Conservation (phyloP, 2,797 vertebrate species). For the Neomorphus geoffroyi region DNA sequence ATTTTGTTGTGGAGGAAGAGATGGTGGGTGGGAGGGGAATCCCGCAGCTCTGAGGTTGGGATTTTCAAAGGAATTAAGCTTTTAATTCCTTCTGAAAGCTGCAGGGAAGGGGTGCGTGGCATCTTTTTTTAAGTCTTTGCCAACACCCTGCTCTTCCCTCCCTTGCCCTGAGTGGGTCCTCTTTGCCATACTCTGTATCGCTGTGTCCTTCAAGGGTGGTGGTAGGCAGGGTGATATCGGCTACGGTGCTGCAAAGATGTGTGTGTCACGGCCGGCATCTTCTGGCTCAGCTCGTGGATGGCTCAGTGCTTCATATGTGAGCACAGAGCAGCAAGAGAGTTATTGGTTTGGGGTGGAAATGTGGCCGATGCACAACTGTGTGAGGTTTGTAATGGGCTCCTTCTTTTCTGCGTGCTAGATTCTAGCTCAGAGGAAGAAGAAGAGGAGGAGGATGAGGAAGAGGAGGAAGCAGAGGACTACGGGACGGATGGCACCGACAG, state of each 20-base stretch:
- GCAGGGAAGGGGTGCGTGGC: not conserved
- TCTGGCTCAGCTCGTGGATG: not conserved
- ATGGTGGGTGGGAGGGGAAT: slow-evolving; percentile 52
- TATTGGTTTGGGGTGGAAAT: not conserved
- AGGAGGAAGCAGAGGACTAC: slow-evolving; percentile 78
- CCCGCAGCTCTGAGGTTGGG: slow-evolving; percentile 35
- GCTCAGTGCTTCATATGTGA: not conserved
- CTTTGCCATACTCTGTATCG: not conserved
- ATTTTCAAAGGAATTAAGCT: slow-evolving; percentile 50
- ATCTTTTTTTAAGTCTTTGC: not conserved
- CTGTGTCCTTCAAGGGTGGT: slow-evolving; percentile 19
- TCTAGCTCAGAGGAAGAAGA: slow-evolving; percentile 84
- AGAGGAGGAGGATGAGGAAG: slow-evolving; percentile 73
- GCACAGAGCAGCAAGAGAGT: not conserved
- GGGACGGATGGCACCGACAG: slow-evolving; percentile 74
- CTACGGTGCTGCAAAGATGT: not conserved
- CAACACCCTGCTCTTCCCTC: slow-evolving; percentile 6
- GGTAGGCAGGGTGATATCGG: not conserved
- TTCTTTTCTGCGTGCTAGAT: slow-evolving; percentile 78
- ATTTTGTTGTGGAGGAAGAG: slow-evolving; percentile 1
- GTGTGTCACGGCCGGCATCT: fast-evolving
- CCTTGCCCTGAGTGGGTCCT: not conserved
- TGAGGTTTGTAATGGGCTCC: slow-evolving; percentile 36
- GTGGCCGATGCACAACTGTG: not conserved
- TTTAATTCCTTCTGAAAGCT: slow-evolving; percentile 45